Percentiles rank a stretch among this genome's conserved stretches.
These are phyloP conservation scores for Callopanchax toddi DNA, from an alignment of 2,113 vertebrate genomes.

Conservation along the genomic window DNA sequence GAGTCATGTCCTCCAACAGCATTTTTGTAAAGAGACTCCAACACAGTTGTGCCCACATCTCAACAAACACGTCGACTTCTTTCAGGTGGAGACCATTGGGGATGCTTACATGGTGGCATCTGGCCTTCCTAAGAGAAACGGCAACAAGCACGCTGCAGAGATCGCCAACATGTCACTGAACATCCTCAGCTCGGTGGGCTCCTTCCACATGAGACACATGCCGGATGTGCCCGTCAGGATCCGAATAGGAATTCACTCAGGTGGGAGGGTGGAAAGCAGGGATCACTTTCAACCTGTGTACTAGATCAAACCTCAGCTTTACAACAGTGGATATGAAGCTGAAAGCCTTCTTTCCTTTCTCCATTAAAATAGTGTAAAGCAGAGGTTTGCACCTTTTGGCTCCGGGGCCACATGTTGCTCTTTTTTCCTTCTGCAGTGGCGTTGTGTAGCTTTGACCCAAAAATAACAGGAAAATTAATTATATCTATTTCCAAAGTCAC, in stretches of 20 bases:
- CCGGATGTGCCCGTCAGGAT: constrained; percentile 89
- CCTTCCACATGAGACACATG: constrained; percentile 92
- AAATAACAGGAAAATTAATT: too few relatives aligned
- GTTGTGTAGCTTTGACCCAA: too few relatives aligned
- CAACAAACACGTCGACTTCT: background rate
- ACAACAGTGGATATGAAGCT: too few relatives aligned
- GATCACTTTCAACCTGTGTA: too few relatives aligned
- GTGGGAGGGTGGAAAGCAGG: constrained; percentile 54
- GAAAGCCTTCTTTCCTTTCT: too few relatives aligned
- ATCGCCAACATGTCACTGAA: constrained; percentile 94
- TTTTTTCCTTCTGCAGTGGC: too few relatives aligned
- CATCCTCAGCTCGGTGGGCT: constrained; percentile 91
- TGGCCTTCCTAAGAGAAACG: constrained; percentile 89
- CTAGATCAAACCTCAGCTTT: too few relatives aligned
- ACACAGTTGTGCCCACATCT: background rate
- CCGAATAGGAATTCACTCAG: constrained; percentile 91
- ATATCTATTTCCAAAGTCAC: too few relatives aligned
- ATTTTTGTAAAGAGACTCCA: background rate
- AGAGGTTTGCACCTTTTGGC: too few relatives aligned
- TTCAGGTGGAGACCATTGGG: constrained; percentile 93
- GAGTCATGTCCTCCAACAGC: background rate
- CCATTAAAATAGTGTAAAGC: too few relatives aligned
- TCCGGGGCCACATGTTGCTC: too few relatives aligned
- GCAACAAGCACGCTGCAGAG: constrained; percentile 90
- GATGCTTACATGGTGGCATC: constrained; percentile 94